Conservation (phyloP, 1,140 invertebrate species). For the Polypedilum pembai region DNA sequence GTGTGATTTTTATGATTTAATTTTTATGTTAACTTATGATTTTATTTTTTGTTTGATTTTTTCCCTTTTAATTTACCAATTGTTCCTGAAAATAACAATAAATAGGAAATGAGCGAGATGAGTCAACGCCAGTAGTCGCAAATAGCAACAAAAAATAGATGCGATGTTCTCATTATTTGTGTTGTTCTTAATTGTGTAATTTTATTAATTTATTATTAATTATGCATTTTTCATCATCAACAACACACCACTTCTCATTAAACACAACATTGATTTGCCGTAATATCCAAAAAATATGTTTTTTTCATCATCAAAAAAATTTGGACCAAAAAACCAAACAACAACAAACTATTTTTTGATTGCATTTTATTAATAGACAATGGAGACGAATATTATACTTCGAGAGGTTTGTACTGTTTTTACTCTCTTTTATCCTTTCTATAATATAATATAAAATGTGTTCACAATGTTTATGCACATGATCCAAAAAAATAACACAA, state of each 20-base stretch:
- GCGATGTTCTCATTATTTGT: background rate
- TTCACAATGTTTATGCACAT: background rate
- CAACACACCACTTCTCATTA: background rate
- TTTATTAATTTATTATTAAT: background rate
- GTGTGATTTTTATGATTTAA: background rate
- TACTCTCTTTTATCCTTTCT: background rate
- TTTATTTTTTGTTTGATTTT: background rate
- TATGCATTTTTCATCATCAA: background rate
- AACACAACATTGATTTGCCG: background rate
- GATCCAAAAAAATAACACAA: background rate
- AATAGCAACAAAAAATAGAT: slow-evolving; percentile 20
- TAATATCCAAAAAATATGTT: background rate
- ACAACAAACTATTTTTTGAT: slow-evolving; percentile 9
- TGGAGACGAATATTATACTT: background rate
- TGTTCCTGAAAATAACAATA: too few relatives aligned
- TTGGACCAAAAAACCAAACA: background rate
- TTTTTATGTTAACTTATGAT: background rate
- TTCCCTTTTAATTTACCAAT: too few relatives aligned
- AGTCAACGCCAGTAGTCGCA: background rate
- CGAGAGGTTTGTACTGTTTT: slow-evolving; percentile 10
- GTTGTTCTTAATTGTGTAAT: background rate
- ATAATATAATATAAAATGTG: background rate
- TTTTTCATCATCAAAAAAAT: background rate
- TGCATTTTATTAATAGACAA: slow-evolving; percentile 8
- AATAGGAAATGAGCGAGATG: background rate